Evolutionary conservation across 2,113 vertebrate species (phyloP).

Genomic region (rabbit (Oryctolagus cuniculus)): mOryCun1.1 NC_091437.1:55206001-55206500

Average conservation of each 20-base stretch:
- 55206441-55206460: conserved; percentile 76
- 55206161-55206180: not conserved
- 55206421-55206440: conserved; percentile 75
- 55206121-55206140: not conserved
- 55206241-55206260: conserved; percentile 56
- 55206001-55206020: not conserved
- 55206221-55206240: not conserved
- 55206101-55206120: not conserved
- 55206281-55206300: not conserved
- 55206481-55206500: conserved; percentile 69
- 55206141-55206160: not conserved
- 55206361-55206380: conserved; percentile 76
- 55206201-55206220: not conserved
- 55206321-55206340: not conserved
- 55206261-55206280: conserved; percentile 20
- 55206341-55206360: conserved; percentile 58
- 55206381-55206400: conserved; percentile 73
- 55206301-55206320: not conserved
- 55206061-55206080: not conserved
- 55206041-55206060: not conserved
- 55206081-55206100: not conserved
- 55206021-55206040: not conserved
- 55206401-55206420: conserved; percentile 76
- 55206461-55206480: conserved; percentile 61
- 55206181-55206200: not conserved